A percentile compares a stretch with the other conserved stretches of the same genome.
Conservation (phyloP, 2,113 vertebrate genomes). For the Accipiter virgatus region DNA sequence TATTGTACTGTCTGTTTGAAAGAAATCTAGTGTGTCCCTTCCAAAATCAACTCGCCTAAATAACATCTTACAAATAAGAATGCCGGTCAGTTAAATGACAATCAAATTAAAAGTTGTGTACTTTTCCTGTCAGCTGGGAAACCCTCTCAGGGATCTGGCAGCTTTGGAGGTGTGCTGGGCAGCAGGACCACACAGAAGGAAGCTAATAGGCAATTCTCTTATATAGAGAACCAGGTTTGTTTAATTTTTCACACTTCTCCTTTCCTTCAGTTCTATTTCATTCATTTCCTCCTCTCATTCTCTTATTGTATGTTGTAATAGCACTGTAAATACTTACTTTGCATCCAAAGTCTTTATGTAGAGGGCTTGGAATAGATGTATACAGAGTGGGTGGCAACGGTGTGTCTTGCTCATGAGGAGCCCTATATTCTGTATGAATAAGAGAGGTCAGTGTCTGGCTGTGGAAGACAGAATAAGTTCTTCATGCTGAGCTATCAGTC, state of each 20-base stretch:
- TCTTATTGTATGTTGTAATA: neutral
- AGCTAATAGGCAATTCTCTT: slow-evolving; percentile 76
- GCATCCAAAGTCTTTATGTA: neutral
- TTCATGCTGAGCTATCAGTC: neutral
- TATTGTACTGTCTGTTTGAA: neutral
- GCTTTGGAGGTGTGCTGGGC: slow-evolving; percentile 86
- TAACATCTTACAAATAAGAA: neutral
- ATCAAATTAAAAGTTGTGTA: neutral
- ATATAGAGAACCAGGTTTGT: slow-evolving; percentile 89
- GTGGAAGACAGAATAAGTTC: neutral
- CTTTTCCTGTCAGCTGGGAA: slow-evolving; percentile 79
- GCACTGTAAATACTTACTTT: neutral
- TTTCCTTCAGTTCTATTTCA: neutral
- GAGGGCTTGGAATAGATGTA: neutral
- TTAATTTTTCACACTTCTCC: neutral
- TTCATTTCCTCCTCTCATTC: neutral
- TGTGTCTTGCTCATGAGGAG: neutral
- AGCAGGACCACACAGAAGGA: slow-evolving; percentile 88
- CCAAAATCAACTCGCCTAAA: neutral
- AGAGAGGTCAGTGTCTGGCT: neutral
- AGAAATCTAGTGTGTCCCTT: neutral
- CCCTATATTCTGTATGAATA: neutral
- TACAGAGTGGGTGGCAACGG: neutral
- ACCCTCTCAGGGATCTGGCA: slow-evolving; percentile 89
- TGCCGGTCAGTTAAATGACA: neutral